Evolutionary conservation across 2,888 invertebrate species (phyloP), one percentile per base, ranked within the genome.

Genomic region (Ormia ochracea): DNA sequence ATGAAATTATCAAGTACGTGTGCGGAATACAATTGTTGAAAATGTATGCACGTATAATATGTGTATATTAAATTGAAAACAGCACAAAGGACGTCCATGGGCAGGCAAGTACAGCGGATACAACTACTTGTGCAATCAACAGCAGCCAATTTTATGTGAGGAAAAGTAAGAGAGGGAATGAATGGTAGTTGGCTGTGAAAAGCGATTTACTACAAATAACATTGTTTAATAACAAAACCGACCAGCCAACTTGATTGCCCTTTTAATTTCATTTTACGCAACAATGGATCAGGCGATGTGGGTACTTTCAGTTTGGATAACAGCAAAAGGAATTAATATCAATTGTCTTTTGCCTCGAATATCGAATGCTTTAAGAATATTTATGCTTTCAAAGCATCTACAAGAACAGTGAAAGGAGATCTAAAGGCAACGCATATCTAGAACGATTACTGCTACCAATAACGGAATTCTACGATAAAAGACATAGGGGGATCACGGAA

Each of bases 1-100:
- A 72, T 66, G 59, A 78, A 78, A 69, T 78, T 78, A 48, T 36
- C 63, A 61, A 54, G 31, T 78, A 78, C 78, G 78, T 78, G 73
- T 19, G 23, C 12, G 19, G 61, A 54, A 78, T 73, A 26, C 31
- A 58, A 68, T 41, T n/a, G n/a, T 28, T 5, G 19, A 50, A 52
- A 28, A 66, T 52, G 26, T 28, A 36, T n/a, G 52, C 6, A 38
- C n/a, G n/a, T n/a, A n/a, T n/a, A n/a, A n/a, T n/a, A 73, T 41
- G 63, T 68, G 61, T 41, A 68, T 36, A 68, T 50, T 68, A 43
- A 66, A 68, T n/a, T 50, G 14, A 31, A 52, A 21, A 14, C 10
- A 33, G 1, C 23, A 26, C 5, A 3, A 63, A 31, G 3, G 14
- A n/a, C 12, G 17, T 1, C n/a, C 10, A 12, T 17, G 19, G 17